Evolutionary conservation across 2,888 invertebrate genomes (phyloP).

Genomic region (Ariolimax columbianus): DNA sequence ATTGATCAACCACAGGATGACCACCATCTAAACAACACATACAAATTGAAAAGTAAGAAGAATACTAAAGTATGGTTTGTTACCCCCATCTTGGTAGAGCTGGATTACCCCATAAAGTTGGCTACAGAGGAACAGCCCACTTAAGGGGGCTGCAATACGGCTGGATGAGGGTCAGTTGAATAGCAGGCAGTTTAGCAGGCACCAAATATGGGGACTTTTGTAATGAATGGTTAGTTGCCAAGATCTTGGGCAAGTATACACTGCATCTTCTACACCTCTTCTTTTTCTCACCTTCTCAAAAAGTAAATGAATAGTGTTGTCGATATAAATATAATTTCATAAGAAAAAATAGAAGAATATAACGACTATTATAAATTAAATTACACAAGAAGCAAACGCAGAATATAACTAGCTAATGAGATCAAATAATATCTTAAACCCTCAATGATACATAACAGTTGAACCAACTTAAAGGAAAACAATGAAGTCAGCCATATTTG

Average conservation of each 20-base stretch:
- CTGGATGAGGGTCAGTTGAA: not conserved
- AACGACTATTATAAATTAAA: too few relatives aligned
- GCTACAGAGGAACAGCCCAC: constrained; percentile 37
- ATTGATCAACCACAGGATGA: not conserved
- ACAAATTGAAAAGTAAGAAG: not conserved
- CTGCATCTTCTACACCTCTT: constrained; percentile 13
- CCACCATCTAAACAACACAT: not conserved
- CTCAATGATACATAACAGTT: too few relatives aligned
- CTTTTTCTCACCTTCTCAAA: constrained; percentile 41
- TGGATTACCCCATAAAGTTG: not conserved
- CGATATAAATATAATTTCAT: not conserved
- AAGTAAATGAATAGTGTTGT: constrained; percentile 10
- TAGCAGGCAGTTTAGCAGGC: constrained; percentile 29
- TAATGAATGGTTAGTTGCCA: constrained; percentile 4
- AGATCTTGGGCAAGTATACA: not conserved
- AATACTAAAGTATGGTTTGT: not conserved
- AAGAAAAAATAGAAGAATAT: too few relatives aligned
- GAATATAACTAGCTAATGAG: too few relatives aligned
- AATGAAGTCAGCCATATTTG: too few relatives aligned
- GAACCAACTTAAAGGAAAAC: too few relatives aligned
- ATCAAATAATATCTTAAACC: too few relatives aligned
- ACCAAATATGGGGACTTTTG: constrained; percentile 39
- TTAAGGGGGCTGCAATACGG: constrained; percentile 16
- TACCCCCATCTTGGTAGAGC: constrained; percentile 7
- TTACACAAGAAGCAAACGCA: too few relatives aligned